Evolutionary conservation across 2,888 invertebrate genomes (phyloP).

Genomic region (Lymantria monacha): DNA sequence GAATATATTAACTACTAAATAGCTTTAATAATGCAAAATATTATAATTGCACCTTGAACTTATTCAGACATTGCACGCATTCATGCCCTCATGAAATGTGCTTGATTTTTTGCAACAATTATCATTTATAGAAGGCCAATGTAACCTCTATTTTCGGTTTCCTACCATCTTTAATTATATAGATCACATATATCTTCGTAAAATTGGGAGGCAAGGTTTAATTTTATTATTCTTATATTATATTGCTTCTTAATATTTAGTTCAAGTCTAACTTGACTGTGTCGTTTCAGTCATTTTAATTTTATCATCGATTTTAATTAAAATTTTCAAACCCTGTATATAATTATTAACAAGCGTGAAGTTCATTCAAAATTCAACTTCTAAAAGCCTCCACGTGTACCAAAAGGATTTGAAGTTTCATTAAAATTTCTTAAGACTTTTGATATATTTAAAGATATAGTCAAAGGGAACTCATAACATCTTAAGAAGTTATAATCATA

Average conservation of each 20-base stretch:
- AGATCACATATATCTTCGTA: too few species aligned
- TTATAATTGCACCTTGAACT: constrained; percentile 66
- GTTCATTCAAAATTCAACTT: constrained; percentile 24
- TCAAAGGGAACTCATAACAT: constrained; percentile 53
- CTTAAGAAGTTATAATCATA: constrained; percentile 70
- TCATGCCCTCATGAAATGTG: constrained; percentile 21
- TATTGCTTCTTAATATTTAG: too few species aligned
- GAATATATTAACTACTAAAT: constrained; percentile 65
- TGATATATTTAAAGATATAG: constrained; percentile 39
- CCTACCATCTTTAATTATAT: too few species aligned
- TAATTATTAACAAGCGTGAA: constrained; percentile 16
- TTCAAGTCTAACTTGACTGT: background rate
- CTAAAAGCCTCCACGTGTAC: constrained; percentile 22
- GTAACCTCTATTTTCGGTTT: too few species aligned
- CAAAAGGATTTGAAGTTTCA: constrained; percentile 33
- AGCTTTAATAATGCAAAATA: constrained; percentile 61
- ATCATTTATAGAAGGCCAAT: constrained; percentile 1
- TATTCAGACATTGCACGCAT: constrained; percentile 45
- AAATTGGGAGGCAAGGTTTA: too few species aligned
- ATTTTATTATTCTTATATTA: too few species aligned
- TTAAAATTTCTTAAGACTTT: constrained; percentile 36
- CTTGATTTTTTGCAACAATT: constrained; percentile 18
- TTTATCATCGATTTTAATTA: background rate
- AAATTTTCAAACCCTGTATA: constrained; percentile 13
- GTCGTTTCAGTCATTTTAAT: background rate